phyloP scores from a whole-genome alignment of 2,888 invertebrate species.

The Drosophila anceps region DNA sequence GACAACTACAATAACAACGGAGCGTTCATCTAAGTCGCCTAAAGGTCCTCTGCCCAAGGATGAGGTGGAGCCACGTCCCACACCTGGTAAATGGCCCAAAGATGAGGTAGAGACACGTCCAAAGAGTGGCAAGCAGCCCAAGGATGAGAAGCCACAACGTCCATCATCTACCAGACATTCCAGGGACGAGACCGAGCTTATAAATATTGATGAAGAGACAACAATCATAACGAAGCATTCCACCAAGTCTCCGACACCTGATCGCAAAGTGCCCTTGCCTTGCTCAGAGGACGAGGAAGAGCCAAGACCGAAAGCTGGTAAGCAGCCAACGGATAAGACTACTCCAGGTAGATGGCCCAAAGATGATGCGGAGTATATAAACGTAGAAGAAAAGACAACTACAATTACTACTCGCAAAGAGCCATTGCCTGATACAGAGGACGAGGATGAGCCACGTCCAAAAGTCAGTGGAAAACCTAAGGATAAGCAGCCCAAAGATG shows the following conservation, averaged over 20 bases:
- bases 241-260: background rate
- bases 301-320: background rate
- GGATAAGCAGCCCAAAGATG: background rate
- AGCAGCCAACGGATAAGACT: background rate
- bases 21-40: background rate
- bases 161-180: background rate
- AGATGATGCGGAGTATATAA: conserved; percentile 1
- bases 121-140: background rate
- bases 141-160: background rate
- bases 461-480: background rate
- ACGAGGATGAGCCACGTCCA: conserved; percentile 1
- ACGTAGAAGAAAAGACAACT: background rate
- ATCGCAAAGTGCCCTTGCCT: conserved; percentile 2
- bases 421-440: conserved; percentile 9
- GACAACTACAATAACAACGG: background rate
- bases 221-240: background rate
- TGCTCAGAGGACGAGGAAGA: conserved; percentile 3
- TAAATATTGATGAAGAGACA: background rate
- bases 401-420: conserved; percentile 2
- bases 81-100: background rate
- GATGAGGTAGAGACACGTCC: background rate
- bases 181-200: conserved; percentile 4
- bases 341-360: background rate
- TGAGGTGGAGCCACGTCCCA: background rate
- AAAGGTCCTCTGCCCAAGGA: background rate